Evolutionary conservation across 2,113 vertebrate genomes (phyloP).

Genomic region (Coregonus clupeaformis): DNA sequence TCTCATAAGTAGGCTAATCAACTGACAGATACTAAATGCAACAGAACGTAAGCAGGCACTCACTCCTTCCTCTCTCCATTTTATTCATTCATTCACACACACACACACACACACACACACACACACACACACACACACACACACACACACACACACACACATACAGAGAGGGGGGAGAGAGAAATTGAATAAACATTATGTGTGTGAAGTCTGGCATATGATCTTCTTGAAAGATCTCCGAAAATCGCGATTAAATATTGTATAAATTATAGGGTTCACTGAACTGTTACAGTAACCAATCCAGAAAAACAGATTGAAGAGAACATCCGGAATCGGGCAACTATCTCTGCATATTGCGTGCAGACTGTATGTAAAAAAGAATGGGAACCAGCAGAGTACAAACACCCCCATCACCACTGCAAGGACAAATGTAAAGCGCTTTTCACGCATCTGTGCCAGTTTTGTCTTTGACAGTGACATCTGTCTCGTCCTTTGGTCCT

Average conservation of each 20-base stretch:
- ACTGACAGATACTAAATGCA: no score
- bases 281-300: conserved; percentile 78
- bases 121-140: neutral
- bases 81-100: conserved; percentile 12
- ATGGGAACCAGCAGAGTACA: conserved; percentile 87
- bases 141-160: neutral
- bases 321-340: conserved; percentile 77
- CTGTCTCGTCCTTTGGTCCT: conserved; percentile 25
- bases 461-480: conserved; percentile 68
- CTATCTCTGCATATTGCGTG: conserved; percentile 77
- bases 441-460: conserved; percentile 77
- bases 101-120: neutral
- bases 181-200: neutral
- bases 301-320: conserved; percentile 94
- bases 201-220: conserved; percentile 49
- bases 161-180: no score
- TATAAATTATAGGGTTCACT: conserved; percentile 77
- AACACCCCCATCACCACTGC: conserved; percentile 86
- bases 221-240: conserved; percentile 81
- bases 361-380: conserved; percentile 88
- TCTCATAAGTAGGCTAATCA: no score
- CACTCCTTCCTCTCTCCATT: neutral
- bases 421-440: conserved; percentile 83
- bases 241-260: conserved; percentile 83
- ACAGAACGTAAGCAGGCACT: neutral